Percentiles rank a stretch among this genome's conserved stretches.
Conservation (phyloP, 2,113 vertebrate species). For the Archocentrus centrarchus region DNA sequence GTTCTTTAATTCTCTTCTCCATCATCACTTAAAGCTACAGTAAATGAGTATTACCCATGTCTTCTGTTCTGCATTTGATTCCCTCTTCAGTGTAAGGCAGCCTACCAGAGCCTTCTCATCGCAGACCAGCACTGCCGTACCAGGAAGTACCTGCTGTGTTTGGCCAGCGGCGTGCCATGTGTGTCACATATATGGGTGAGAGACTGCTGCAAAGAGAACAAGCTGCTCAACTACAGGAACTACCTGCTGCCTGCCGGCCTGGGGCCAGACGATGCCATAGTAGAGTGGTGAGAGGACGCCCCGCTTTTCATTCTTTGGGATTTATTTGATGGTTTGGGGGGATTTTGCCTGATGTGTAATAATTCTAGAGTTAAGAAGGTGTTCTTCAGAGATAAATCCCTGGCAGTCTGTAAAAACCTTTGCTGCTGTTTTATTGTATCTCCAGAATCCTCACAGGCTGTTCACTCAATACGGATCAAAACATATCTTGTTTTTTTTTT, state of each 20-base stretch:
- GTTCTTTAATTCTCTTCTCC: not conserved
- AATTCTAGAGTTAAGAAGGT: too few species aligned
- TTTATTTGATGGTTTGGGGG: not conserved
- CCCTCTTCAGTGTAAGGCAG: constrained; percentile 87
- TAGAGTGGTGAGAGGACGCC: constrained; percentile 87
- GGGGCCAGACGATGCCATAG: constrained; percentile 85
- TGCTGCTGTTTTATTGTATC: too few species aligned
- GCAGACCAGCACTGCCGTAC: constrained; percentile 95
- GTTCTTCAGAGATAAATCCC: not conserved
- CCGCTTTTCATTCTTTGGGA: not conserved
- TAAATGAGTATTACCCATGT: not conserved
- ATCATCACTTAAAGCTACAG: not conserved
- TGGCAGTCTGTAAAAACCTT: not conserved
- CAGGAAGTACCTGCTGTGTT: constrained; percentile 92
- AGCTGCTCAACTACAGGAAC: constrained; percentile 93
- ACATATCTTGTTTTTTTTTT: too few species aligned
- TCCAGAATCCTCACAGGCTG: too few species aligned
- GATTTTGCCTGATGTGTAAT: too few species aligned
- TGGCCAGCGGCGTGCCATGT: constrained; percentile 95
- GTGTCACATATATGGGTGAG: constrained; percentile 96
- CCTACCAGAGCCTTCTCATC: constrained; percentile 94
- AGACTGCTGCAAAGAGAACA: constrained; percentile 94
- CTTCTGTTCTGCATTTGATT: not conserved
- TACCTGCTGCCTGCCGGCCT: constrained; percentile 95
- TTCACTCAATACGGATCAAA: too few species aligned